Conservation (phyloP, 1,140 invertebrate species). For the Ceratosolen solmsi region DNA sequence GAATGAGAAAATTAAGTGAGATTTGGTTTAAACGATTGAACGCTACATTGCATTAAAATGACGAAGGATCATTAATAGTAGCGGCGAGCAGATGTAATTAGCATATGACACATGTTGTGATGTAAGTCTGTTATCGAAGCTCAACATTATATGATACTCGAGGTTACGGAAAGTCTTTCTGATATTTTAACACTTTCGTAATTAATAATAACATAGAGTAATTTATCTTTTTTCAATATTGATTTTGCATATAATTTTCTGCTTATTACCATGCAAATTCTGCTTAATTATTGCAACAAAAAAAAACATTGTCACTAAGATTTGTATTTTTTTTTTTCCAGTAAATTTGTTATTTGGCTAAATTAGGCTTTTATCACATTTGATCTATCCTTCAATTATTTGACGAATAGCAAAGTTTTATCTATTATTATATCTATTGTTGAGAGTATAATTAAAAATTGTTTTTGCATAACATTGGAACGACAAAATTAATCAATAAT, state of each 20-base stretch:
- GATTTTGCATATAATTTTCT: not conserved
- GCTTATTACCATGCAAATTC: not conserved
- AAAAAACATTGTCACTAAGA: too few species aligned
- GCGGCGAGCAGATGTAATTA: not conserved
- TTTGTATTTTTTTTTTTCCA: too few species aligned
- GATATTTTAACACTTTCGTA: not conserved
- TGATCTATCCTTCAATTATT: too few species aligned
- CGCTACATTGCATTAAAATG: not conserved
- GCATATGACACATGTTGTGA: not conserved
- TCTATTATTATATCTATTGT: too few species aligned
- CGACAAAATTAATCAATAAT: too few species aligned
- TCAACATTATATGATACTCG: not conserved
- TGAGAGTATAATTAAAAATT: too few species aligned
- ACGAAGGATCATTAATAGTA: constrained; percentile 13
- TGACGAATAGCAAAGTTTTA: too few species aligned
- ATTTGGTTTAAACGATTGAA: constrained; percentile 10
- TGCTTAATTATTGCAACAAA: too few species aligned
- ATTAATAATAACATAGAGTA: not conserved
- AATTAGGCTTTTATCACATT: too few species aligned
- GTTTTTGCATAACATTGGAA: too few species aligned
- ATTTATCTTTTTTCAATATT: not conserved
- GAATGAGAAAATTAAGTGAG: constrained; percentile 29
- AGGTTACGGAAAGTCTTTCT: not conserved
- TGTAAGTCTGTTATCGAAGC: not conserved
- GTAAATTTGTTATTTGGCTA: too few species aligned